These are phyloP conservation scores for Atherinomorus stipes DNA, from an alignment of 2,113 vertebrate species.

Conservation along the genomic window DNA sequence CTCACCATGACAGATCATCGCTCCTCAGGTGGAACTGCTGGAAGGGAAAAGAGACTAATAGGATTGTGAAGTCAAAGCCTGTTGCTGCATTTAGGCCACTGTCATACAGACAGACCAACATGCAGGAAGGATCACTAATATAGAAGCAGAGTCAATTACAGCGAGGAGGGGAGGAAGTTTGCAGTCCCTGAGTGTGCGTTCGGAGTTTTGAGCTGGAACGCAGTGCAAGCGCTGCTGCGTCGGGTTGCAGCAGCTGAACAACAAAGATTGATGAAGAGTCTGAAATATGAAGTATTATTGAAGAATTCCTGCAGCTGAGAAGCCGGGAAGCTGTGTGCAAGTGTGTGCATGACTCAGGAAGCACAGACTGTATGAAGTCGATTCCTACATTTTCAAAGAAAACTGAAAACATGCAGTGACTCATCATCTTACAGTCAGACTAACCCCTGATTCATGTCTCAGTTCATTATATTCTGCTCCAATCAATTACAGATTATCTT, in stretches of 20 bases:
- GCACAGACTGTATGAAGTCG: too few species aligned
- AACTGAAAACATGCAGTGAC: too few species aligned
- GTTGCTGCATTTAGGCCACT: slow-evolving; percentile 15
- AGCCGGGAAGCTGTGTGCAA: too few species aligned
- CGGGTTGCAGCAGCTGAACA: slow-evolving; percentile 12
- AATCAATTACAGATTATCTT: too few species aligned
- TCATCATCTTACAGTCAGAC: too few species aligned
- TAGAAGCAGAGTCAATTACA: slow-evolving; percentile 31
- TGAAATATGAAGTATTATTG: background rate
- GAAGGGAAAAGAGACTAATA: slow-evolving; percentile 31
- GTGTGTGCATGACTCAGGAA: too few species aligned
- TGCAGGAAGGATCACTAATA: slow-evolving; percentile 4
- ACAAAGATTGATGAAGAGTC: slow-evolving; percentile 7
- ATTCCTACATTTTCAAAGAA: too few species aligned
- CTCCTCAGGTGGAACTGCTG: slow-evolving; percentile 57
- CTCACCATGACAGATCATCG: slow-evolving; percentile 46
- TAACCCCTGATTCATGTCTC: too few species aligned
- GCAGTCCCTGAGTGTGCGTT: background rate
- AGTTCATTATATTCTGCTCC: too few species aligned
- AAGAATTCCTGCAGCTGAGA: too few species aligned
- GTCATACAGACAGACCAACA: background rate
- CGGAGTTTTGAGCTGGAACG: background rate
- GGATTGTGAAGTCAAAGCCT: slow-evolving; percentile 40
- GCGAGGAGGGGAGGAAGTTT: background rate
- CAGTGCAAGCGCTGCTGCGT: background rate